Evolutionary conservation across 2,888 invertebrate species (phyloP), one percentile per base, ranked within the genome.

Genomic region (Mimachlamys varia): DNA sequence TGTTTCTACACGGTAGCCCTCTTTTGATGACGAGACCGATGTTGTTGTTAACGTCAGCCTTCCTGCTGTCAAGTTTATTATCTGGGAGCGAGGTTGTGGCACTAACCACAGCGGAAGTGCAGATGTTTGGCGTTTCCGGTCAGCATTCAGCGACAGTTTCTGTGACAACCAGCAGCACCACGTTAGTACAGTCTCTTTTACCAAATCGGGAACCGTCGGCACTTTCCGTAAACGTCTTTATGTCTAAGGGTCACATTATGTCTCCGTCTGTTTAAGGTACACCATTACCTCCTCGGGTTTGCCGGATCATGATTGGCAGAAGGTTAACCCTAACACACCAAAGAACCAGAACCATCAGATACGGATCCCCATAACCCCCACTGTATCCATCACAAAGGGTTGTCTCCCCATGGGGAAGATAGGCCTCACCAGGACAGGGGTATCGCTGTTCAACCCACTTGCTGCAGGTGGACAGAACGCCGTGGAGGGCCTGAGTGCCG

Each of bases 381-480:
- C 89, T 10, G 89, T 91, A 10, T 89, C 91, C 19, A 87, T 19
- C 0, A 55, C 27, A 5, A 90, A 91, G 87, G 91, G 91, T 0
- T 93, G 93, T 88, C 91, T 92, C 7, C 87, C 89, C 10, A 76
- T 92, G 33, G 93, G 93, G 0, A 87, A 91, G 2, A 92, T 93
- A 19, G 93, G 91, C 27, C 58, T 92, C 44, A 90, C 92, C 1
- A 49, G 92, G 7, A 92, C 90, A 55, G 93, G 93, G 1, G 93
- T 88, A 0, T 88, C 91, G 13, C 91, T 93, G 44, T 93, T 89
- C 89, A 93, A 93, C 58, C 93, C 93, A 15, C 92, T 91, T 62
- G 91, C 93, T 0, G 89, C 89, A 19, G 88, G 87, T 17, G 90
- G 91, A 12, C 88, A 90, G 7, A 92, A 92, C 38, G 92, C 91